Base-by-base conservation (phyloP, 35 echinoderm and acorn worm species). In the Apostichopus parvimensis region DNA sequence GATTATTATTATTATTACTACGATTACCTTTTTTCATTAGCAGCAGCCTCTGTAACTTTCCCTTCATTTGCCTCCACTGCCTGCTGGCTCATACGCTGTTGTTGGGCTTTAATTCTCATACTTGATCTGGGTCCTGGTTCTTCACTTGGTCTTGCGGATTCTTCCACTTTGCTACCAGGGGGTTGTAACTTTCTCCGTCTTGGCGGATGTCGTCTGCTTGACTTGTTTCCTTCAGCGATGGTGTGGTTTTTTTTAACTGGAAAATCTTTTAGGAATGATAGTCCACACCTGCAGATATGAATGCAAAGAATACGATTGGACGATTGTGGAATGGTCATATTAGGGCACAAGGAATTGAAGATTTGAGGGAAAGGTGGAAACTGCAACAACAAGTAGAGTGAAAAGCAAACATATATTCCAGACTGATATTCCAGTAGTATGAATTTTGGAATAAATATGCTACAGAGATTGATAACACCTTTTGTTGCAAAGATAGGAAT, bases 271-370 rank as follows among this genome's bases (percentile, higher is more conserved):
- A 82, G 11, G 9, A 82, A 82, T 12, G 79, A 82, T 8, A 82
- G 79, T 25, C 79, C 79, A 56, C 79, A 82, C 53, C 79, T 82
- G 55, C 79, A 82, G 55, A 13, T 53, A 18, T 15, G 45, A 82
- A 45, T 45, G 34, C 34, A 45, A 3, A 28, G 34, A 45, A 45
- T 45, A 45, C 34, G 34, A 45, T 45, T 45, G 34, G 34, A 45
- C 34, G 34, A 45, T 45, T 45, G 34, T 45, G 34, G 34, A 45
- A 45, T 45, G 34, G 0, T 45, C 34, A 45, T 45, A 45, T 28
- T 28, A 45, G 34, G 34, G 0, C 34, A 45, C 34, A 45, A 45
- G 34, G 34, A 45, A 45, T 4, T 45, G 34, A 45, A 45, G 34
- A 4, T 45, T 45, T 45, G 34, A 45, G 34, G 34, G 34, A 45